phyloP scores from a whole-genome alignment of 2,888 invertebrate species.

The Dynastes maya region DNA sequence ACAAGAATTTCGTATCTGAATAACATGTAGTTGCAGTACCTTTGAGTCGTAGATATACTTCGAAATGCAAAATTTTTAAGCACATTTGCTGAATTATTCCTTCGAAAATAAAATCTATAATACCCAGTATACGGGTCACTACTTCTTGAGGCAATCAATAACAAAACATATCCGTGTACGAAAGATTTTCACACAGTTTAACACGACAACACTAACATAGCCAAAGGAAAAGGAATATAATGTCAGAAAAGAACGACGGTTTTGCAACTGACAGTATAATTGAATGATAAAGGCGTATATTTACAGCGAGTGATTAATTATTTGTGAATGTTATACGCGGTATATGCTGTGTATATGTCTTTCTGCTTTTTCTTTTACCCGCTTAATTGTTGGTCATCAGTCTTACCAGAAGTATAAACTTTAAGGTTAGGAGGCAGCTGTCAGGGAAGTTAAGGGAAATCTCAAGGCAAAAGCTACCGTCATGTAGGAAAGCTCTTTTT shows the following conservation, averaged over 20 bases:
- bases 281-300: constrained; percentile 44
- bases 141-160: constrained; percentile 9
- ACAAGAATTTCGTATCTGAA: too few species aligned
- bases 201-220: constrained; percentile 21
- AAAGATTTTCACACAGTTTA: constrained; percentile 17
- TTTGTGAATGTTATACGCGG: constrained; percentile 27
- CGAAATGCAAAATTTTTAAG: too few species aligned
- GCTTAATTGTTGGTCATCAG: constrained; percentile 42
- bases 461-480: constrained; percentile 18
- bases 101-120: too few species aligned
- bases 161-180: neutral
- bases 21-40: too few species aligned
- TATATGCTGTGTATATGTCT: constrained; percentile 31
- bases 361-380: constrained; percentile 12
- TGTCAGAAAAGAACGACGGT: constrained; percentile 28
- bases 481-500: constrained; percentile 2
- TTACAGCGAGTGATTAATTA: constrained; percentile 40
- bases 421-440: constrained; percentile 31
- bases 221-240: constrained; percentile 1
- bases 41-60: too few species aligned
- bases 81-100: too few species aligned
- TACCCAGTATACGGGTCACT: too few species aligned
- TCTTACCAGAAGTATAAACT: constrained; percentile 32
- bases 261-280: constrained; percentile 44
- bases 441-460: constrained; percentile 29